These are phyloP conservation scores for Protonibea diacanthus DNA, from an alignment of 2,797 vertebrate species.

Conservation along the genomic window DNA sequence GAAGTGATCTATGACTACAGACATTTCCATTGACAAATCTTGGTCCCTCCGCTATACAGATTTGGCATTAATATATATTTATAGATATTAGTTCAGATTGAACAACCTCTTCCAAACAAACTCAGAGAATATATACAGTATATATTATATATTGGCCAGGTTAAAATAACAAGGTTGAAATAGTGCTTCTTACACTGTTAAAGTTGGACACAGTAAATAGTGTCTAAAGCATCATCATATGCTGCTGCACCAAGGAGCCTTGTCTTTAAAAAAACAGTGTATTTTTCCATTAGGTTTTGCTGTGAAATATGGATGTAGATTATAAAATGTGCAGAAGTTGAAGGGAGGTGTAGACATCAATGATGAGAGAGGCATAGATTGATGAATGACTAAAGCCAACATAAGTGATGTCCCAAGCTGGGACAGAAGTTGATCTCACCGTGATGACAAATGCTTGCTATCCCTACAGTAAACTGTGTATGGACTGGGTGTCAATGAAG, in stretches of 20 bases:
- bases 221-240: background rate
- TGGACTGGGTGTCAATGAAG: constrained; percentile 1
- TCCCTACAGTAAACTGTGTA: background rate
- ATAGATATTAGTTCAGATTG: no score
- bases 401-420: constrained; percentile 28
- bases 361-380: constrained; percentile 4
- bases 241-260: background rate
- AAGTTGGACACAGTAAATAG: background rate
- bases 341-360: constrained; percentile 9
- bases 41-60: no score
- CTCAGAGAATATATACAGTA: no score
- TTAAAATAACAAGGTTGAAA: background rate
- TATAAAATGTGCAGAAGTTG: constrained; percentile 12
- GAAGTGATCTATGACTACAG: no score
- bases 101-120: background rate
- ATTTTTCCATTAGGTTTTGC: constrained; percentile 8
- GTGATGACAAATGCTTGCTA: constrained; percentile 34
- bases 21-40: no score
- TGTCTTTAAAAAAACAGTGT: background rate
- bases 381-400: constrained; percentile 29
- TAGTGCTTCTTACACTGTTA: no score
- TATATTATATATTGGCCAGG: no score
- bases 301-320: constrained; percentile 25
- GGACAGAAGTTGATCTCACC: constrained; percentile 12
- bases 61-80: no score